A percentile compares a stretch with the other conserved stretches of the same genome.
Evolutionary conservation across 2,888 invertebrate species (phyloP).

Genomic region (Cheilosia variabilis): DNA sequence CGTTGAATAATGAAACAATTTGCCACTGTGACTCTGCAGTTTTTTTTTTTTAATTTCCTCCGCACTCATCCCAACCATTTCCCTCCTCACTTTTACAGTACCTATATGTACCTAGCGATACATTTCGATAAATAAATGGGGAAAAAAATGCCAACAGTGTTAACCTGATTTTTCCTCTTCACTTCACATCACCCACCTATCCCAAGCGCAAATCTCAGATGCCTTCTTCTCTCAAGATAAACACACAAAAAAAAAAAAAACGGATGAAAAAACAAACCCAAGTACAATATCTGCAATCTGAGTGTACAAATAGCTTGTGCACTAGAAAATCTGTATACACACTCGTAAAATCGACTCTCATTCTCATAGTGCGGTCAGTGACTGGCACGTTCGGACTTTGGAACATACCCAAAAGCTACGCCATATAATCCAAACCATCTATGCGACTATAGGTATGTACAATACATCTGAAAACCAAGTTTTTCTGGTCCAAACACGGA

Average conservation of each 20-base stretch:
- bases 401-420: conserved; percentile 50
- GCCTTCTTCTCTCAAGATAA: conserved; percentile 22
- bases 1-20: too few relatives aligned
- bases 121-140: not conserved
- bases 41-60: too few relatives aligned
- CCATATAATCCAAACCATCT: not conserved
- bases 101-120: too few relatives aligned
- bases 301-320: not conserved
- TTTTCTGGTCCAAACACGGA: conserved; percentile 51
- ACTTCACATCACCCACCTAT: not conserved
- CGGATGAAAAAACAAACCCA: not conserved
- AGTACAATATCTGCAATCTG: not conserved
- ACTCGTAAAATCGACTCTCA: conserved; percentile 14
- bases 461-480: conserved; percentile 14
- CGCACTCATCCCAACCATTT: too few relatives aligned
- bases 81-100: too few relatives aligned
- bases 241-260: conserved; percentile 24
- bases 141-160: conserved; percentile 26
- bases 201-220: conserved; percentile 35
- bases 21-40: too few relatives aligned
- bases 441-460: not conserved
- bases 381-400: conserved; percentile 66
- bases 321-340: conserved; percentile 26
- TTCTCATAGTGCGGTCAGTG: conserved; percentile 61
- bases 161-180: not conserved